Percentiles rank a stretch among this genome's conserved stretches.
Evolutionary conservation across 2,113 vertebrate species (phyloP).

Genomic region (Sula dactylatra): DNA sequence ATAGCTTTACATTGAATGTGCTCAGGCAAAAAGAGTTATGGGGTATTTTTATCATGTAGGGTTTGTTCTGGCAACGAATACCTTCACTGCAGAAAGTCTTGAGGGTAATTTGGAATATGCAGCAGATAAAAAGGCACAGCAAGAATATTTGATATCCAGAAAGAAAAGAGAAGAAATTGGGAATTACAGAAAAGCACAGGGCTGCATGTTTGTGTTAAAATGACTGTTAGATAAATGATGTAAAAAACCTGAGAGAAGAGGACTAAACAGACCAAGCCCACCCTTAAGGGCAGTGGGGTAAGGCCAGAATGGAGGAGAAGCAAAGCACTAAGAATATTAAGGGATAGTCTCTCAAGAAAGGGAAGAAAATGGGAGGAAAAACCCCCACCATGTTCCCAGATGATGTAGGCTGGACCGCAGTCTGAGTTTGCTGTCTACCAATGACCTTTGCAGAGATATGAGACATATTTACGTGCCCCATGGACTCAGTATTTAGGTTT

Average conservation of each 20-base stretch:
- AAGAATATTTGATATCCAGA: neutral
- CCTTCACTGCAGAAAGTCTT: neutral
- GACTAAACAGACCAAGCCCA: neutral
- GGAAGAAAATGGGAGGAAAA: fast-evolving
- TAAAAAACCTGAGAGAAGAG: neutral
- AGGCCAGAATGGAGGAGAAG: neutral
- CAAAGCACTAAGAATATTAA: neutral
- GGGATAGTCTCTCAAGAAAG: neutral
- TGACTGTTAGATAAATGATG: neutral
- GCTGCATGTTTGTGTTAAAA: neutral
- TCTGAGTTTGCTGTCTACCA: neutral
- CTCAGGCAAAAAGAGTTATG: neutral
- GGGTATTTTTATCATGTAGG: neutral
- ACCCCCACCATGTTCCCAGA: neutral
- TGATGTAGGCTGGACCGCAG: neutral
- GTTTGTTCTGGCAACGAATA: neutral
- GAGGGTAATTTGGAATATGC: neutral
- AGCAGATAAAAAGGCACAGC: neutral
- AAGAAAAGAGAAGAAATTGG: neutral
- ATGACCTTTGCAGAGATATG: neutral
- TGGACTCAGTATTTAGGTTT: neutral
- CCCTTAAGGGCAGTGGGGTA: neutral
- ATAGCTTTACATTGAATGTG: neutral
- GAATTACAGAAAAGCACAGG: neutral
- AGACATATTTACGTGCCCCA: fast-evolving